Base-by-base conservation (phyloP, 53 echinoderm and acorn worm species). In the Pentamera pediparva region DNA sequence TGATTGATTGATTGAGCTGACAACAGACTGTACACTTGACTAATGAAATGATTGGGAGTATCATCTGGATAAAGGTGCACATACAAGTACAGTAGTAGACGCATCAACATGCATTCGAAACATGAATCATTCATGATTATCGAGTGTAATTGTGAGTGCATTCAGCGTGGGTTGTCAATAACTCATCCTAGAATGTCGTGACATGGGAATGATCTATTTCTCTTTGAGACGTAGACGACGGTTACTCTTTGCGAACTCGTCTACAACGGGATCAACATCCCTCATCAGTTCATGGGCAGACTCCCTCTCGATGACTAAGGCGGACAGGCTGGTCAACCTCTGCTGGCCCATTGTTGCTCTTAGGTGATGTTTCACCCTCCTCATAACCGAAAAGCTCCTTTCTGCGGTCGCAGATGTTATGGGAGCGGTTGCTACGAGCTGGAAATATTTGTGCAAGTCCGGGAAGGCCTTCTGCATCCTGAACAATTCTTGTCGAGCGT, bases 271-370 rank as follows among this genome's bases (percentile, higher is more conserved):
- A 50, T 3, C 50, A 50, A 7, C 50, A 50, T 50, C 50, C 7
- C 50, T 50, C 50, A 50, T 7, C 8, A 50, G 50, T 3, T 50
- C 50, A 4, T 50, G 50, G 3, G 8, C 7, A 50, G 50, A 50
- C 50, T 50, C 50, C 50, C 50, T 3, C 7, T 50, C 50, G 3
- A 50, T 50, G 50, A 50, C 50, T 6, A 50, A 6, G 50, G 8
- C 50, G 7, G 50, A 50, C 43, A 41, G 8, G 43, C 43, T 41
- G 8, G 43, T 41, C 43, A 41, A 41, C 9, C 43, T 41, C 43
- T 50, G 50, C 50, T 50, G 50, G 8, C 50, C 50, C 50, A 50
- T 50, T 50, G 50, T 50, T 50, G 50, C 50, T 50, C 50, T 50
- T 50, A 50, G 7, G 50, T 50, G 50, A 50, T 50, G 18, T 6